Evolutionary conservation across 2,888 invertebrate species (phyloP).

Genomic region (Stegophylla sp.): DNA sequence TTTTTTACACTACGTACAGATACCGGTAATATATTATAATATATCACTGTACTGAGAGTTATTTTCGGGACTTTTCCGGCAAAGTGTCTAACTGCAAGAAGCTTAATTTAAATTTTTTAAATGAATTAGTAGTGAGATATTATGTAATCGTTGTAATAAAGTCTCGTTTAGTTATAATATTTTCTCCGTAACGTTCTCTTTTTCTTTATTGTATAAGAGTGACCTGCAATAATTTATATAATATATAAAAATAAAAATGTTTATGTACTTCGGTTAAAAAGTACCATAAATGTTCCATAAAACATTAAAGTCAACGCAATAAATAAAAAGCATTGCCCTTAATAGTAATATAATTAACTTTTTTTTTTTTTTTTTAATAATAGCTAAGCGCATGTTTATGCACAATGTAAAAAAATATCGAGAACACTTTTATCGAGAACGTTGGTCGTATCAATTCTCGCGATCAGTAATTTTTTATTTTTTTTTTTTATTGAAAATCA

Average conservation of each 20-base stretch:
- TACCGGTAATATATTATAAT: too few relatives aligned
- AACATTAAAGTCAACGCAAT: constrained; percentile 9
- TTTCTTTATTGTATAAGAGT: constrained; percentile 18
- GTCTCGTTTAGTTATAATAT: constrained; percentile 23
- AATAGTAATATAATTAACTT: constrained; percentile 20
- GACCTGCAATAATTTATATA: neutral
- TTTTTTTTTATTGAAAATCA: constrained; percentile 4
- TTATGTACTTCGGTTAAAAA: constrained; percentile 7
- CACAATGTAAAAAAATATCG: constrained; percentile 4
- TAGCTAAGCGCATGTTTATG: neutral
- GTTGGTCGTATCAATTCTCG: constrained; percentile 22
- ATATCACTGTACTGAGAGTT: neutral
- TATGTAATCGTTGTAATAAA: constrained; percentile 15
- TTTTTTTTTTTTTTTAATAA: constrained; percentile 6
- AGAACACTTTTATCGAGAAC: too few relatives aligned
- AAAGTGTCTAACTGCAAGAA: neutral
- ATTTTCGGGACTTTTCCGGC: neutral
- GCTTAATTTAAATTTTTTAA: neutral
- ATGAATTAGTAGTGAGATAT: neutral
- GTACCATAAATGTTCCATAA: too few relatives aligned
- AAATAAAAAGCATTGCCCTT: constrained; percentile 20
- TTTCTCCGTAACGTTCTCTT: neutral
- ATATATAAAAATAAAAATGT: neutral
- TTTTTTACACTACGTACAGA: too few relatives aligned
- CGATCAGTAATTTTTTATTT: constrained; percentile 3